Evolutionary conservation across 2,888 invertebrate species (phyloP).

Genomic region (Dasysyrphus tricinctus): DNA sequence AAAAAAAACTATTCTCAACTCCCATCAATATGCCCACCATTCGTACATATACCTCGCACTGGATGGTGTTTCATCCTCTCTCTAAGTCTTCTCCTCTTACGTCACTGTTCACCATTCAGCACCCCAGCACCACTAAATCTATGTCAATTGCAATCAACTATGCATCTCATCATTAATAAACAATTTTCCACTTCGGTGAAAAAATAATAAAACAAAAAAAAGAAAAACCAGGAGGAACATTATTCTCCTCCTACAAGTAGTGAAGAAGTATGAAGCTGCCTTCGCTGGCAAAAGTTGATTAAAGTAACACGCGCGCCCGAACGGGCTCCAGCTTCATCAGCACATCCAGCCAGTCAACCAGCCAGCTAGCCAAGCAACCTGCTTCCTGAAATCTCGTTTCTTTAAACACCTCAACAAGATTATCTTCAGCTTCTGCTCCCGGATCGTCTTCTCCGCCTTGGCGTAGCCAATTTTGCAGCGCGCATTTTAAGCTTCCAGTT

Average conservation of each 20-base stretch:
- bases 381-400: slow-evolving; percentile 69
- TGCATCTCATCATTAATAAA: slow-evolving; percentile 70
- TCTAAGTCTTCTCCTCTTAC: slow-evolving; percentile 30
- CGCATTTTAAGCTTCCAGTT: slow-evolving; percentile 58
- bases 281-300: slow-evolving; percentile 50
- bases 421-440: slow-evolving; percentile 55
- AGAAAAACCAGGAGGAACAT: slow-evolving; percentile 7
- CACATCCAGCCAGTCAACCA: slow-evolving; percentile 9
- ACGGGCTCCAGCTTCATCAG: slow-evolving; percentile 1
- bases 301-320: slow-evolving; percentile 62
- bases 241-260: slow-evolving; percentile 54
- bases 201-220: slow-evolving; percentile 11
- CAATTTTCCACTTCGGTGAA: slow-evolving; percentile 64
- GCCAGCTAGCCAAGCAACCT: slow-evolving; percentile 41
- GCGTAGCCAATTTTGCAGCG: slow-evolving; percentile 44
- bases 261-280: slow-evolving; percentile 5
- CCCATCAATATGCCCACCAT: slow-evolving; percentile 9
- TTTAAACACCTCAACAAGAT: slow-evolving; percentile 63
- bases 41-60: no score
- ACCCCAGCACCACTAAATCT: slow-evolving; percentile 46
- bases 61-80: background rate
- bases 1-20: background rate
- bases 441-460: background rate
- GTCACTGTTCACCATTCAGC: slow-evolving; percentile 31
- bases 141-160: slow-evolving; percentile 70